Evolutionary conservation across 2,113 vertebrate species (phyloP), one percentile per base, ranked within the genome.

Genomic region (Scomber scombrus): DNA sequence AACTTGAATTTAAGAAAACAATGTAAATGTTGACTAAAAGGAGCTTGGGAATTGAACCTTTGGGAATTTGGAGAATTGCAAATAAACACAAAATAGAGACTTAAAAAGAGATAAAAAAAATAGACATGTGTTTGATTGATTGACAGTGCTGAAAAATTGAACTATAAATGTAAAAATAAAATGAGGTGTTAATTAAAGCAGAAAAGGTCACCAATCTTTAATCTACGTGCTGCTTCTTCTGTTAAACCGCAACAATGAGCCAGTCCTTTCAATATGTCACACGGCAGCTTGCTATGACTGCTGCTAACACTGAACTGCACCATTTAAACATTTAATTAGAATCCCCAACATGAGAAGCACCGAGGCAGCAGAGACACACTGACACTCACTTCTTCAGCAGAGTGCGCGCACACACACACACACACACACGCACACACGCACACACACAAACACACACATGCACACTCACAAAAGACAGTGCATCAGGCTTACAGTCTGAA

Each of bases 291-390:
- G 1, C 52, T 50, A 54, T 70, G 65, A 57, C 47, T 43, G 71
- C 49, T 64, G 57, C 72, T 70, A 46, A 62, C 46, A 79, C 61
- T 74, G 72, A 84, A 71, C 61, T 73, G 19, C 54, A 61, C 29
- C 57, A 55, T 81, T 89, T 80, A 77, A 83, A 84, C 66, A 75
- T 84, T 79, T 89, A 83, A 92, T 91, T 90, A 87, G 51, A 74
- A 78, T 74, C 69, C 47, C 3, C 60, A 78, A 62, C 80, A 64
- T 50, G 51, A 69, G 63, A 69, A 75, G 66, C 19, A 71, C 23
- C 49, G 50, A 85, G 45, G 45, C 40, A 56, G 75, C 58, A 47
- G 43, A 66, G 46, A 66, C 51, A 14, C 29, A 46, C 26, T 56
- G 65, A 46, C 43, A 74, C 67, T 68, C 71, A 19, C 50, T 68